Percentiles rank a stretch among this genome's conserved stretches.
These are phyloP conservation scores for Campoplex capitator DNA, from an alignment of 2,888 invertebrate genomes.

Conservation along the genomic window DNA sequence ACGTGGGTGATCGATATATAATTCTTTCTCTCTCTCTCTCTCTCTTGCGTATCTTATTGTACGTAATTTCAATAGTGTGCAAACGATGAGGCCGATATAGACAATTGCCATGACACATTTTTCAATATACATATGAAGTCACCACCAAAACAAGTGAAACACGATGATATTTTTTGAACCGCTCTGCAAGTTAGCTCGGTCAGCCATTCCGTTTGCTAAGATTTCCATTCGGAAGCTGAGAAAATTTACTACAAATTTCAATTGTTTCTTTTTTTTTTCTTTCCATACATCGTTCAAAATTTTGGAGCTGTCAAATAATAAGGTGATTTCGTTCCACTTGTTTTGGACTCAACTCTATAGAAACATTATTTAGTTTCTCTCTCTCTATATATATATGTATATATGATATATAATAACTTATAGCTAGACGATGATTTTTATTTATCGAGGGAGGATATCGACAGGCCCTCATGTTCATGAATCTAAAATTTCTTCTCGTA, in stretches of 20 bases:
- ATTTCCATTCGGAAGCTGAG: too few relatives aligned
- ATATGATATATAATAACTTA: slow-evolving; percentile 8
- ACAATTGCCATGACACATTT: slow-evolving; percentile 59
- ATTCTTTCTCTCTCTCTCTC: slow-evolving; percentile 18
- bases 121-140: slow-evolving; percentile 20
- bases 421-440: slow-evolving; percentile 57
- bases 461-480: slow-evolving; percentile 49
- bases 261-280: neutral
- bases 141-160: too few relatives aligned
- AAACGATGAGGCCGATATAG: slow-evolving; percentile 65
- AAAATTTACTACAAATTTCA: too few relatives aligned
- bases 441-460: slow-evolving; percentile 51
- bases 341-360: too few relatives aligned
- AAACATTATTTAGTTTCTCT: neutral
- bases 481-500: slow-evolving; percentile 43
- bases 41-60: slow-evolving; percentile 11
- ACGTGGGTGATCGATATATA: slow-evolving; percentile 74
- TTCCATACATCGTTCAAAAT: too few relatives aligned
- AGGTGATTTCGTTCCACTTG: too few relatives aligned
- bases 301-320: too few relatives aligned
- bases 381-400: neutral
- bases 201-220: too few relatives aligned
- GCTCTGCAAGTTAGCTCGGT: too few relatives aligned
- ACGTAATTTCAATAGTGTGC: slow-evolving; percentile 64
- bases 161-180: too few relatives aligned